These are phyloP conservation scores for Pollenia labialis DNA, from an alignment of 2,888 invertebrate species.

Conservation along the genomic window DNA sequence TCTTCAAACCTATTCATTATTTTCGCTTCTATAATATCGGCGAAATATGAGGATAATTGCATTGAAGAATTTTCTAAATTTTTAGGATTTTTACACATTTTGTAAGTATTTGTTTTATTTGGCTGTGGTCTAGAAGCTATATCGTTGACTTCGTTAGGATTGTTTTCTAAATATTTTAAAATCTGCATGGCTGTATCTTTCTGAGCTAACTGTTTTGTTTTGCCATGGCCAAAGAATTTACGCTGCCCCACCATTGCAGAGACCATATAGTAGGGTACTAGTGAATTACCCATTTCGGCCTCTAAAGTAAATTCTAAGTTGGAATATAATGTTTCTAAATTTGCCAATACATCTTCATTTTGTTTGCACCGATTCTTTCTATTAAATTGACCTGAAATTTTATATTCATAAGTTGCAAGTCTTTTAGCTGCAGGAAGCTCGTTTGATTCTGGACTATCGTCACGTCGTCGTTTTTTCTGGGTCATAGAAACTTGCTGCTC, in stretches of 20 bases:
- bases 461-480: slow-evolving; percentile 3
- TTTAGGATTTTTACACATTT: background rate
- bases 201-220: slow-evolving; percentile 32
- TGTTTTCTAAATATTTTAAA: slow-evolving; percentile 21
- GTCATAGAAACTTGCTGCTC: background rate
- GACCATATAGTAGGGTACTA: slow-evolving; percentile 32
- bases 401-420: background rate
- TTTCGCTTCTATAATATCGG: slow-evolving; percentile 51
- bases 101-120: background rate
- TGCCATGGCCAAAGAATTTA: slow-evolving; percentile 61
- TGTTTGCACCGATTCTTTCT: background rate
- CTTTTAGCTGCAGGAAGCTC: slow-evolving; percentile 17
- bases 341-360: background rate
- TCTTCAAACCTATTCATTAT: slow-evolving; percentile 36
- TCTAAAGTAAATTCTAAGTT: slow-evolving; percentile 50
- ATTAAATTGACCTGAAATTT: background rate
- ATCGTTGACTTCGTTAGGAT: background rate
- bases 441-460: background rate
- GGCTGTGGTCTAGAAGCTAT: background rate
- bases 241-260: slow-evolving; percentile 34
- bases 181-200: slow-evolving; percentile 41
- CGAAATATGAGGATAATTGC: background rate
- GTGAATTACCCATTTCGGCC: slow-evolving; percentile 27
- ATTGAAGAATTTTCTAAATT: slow-evolving; percentile 7
- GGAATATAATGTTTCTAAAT: slow-evolving; percentile 27